Conservation (phyloP, 2,888 invertebrate species). For the Scaptomyza reducta region DNA sequence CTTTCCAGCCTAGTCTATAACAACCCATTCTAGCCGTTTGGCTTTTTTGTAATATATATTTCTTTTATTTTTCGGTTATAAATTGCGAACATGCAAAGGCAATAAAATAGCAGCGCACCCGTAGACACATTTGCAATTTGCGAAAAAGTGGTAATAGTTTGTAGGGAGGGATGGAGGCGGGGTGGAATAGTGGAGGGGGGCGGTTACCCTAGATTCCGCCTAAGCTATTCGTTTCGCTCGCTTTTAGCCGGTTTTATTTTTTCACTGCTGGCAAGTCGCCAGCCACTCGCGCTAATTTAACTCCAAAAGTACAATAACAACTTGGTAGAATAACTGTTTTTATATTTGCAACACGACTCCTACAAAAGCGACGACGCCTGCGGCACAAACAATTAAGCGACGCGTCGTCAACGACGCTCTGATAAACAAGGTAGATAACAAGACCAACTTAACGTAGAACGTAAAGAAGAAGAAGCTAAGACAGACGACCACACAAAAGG, state of each 20-base stretch:
- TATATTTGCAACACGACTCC: constrained; percentile 44
- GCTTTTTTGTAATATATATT: constrained; percentile 13
- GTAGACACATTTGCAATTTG: constrained; percentile 71
- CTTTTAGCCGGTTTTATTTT: constrained; percentile 15
- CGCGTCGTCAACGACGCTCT: constrained; percentile 53
- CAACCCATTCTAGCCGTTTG: constrained; percentile 32
- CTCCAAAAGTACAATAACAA: constrained; percentile 39
- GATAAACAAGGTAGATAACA: constrained; percentile 69
- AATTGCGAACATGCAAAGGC: constrained; percentile 74
- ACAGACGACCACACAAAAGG: constrained; percentile 49
- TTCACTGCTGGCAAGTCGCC: constrained; percentile 62
- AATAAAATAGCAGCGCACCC: constrained; percentile 70
- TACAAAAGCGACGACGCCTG: constrained; percentile 62
- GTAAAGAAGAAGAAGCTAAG: constrained; percentile 11
- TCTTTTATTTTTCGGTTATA: constrained; percentile 50
- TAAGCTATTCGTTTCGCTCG: constrained; percentile 22
- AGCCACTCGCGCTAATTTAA: constrained; percentile 62
- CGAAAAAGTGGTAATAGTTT: constrained; percentile 29
- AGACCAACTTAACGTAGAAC: constrained; percentile 11
- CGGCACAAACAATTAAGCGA: constrained; percentile 70
- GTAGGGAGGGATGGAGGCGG: not conserved
- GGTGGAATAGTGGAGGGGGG: not conserved
- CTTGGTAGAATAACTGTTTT: constrained; percentile 63
- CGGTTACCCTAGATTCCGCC: constrained; percentile 70
- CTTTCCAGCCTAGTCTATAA: constrained; percentile 32